Percentiles rank a stretch among this genome's conserved stretches.
phyloP scores from a whole-genome alignment of 2,797 vertebrate species.

The Dermochelys coriacea region DNA sequence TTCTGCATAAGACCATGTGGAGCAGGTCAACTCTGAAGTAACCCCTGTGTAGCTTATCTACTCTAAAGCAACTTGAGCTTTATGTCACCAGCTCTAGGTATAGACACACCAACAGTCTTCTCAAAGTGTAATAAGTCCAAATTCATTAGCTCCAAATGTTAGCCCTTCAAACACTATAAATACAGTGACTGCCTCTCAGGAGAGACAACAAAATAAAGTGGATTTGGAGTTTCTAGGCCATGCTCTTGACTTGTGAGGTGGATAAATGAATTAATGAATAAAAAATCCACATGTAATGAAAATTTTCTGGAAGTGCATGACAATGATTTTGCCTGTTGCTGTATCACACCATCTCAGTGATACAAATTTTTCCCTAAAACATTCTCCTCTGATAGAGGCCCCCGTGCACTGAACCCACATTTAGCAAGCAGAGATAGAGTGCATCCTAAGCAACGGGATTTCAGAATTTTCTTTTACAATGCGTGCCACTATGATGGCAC shows the following conservation, averaged over 20 bases:
- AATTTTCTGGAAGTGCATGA: conserved; percentile 47
- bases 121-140: too few species aligned
- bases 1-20: neutral
- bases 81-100: too few species aligned
- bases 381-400: conserved; percentile 26
- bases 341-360: conserved; percentile 45
- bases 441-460: neutral
- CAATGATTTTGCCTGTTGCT: neutral
- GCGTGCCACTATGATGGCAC: neutral
- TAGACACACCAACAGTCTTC: too few species aligned
- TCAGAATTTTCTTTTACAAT: neutral
- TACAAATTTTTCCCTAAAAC: neutral
- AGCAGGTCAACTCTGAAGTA: neutral
- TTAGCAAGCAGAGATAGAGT: neutral
- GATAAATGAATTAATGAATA: conserved; percentile 61
- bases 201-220: neutral
- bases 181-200: too few species aligned
- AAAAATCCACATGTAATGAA: conserved; percentile 62
- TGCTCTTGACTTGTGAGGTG: conserved; percentile 53
- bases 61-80: neutral
- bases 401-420: conserved; percentile 1
- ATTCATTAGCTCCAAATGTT: too few species aligned
- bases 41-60: neutral
- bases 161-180: too few species aligned
- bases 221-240: conserved; percentile 66